These are phyloP conservation scores for Eolophus roseicapilla DNA, from an alignment of 2,113 vertebrate genomes.

Conservation along the genomic window DNA sequence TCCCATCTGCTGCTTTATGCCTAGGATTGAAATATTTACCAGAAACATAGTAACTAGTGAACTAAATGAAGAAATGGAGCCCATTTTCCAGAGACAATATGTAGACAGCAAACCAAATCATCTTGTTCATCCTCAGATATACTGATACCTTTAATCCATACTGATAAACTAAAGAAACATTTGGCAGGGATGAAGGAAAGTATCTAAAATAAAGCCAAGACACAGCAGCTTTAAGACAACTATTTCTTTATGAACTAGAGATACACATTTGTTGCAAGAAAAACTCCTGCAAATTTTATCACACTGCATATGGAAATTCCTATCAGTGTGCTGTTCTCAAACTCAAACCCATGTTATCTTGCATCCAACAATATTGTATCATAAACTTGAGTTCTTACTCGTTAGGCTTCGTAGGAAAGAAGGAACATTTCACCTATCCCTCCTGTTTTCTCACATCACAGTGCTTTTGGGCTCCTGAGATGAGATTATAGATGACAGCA, in stretches of 20 bases:
- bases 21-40: conserved; percentile 66
- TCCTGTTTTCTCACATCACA: neutral
- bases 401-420: neutral
- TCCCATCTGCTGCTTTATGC: conserved; percentile 70
- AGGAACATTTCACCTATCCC: neutral
- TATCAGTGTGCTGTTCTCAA: neutral
- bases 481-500: neutral
- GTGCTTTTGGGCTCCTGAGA: neutral
- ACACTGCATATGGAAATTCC: conserved; percentile 4
- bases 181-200: neutral
- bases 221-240: neutral
- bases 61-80: conserved; percentile 63
- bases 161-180: neutral
- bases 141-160: neutral
- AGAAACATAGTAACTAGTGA: conserved; percentile 68
- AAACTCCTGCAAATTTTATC: neutral
- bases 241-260: neutral
- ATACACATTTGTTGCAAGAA: neutral
- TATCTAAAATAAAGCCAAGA: neutral
- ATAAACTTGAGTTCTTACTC: neutral
- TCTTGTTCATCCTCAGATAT: neutral
- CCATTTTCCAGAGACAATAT: conserved; percentile 48
- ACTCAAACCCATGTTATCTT: neutral
- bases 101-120: conserved; percentile 1
- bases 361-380: neutral